Evolutionary conservation across 1,140 invertebrate species (phyloP).

Genomic region (Mylabris phalerata): DNA sequence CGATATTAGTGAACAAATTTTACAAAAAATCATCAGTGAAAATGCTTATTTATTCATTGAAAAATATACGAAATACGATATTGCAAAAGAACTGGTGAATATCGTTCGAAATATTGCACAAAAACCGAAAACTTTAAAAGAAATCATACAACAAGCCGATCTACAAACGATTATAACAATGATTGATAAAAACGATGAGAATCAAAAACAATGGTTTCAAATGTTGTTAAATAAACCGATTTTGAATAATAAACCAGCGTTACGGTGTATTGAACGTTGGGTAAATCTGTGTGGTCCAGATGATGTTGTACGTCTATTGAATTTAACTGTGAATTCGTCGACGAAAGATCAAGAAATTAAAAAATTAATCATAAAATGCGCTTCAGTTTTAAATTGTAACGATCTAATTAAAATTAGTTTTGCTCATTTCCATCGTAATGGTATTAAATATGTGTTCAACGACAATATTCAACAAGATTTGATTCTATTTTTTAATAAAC

Average conservation of each 20-base stretch:
- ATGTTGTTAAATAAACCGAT: conserved; percentile 29
- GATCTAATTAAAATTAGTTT: conserved; percentile 24
- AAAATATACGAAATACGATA: conserved; percentile 32
- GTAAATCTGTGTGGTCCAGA: conserved; percentile 28
- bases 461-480: conserved; percentile 18
- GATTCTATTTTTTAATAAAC: conserved; percentile 29
- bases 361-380: conserved; percentile 33
- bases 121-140: conserved; percentile 34
- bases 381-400: conserved; percentile 19
- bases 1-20: conserved; percentile 21
- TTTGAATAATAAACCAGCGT: conserved; percentile 26
- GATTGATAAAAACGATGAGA: conserved; percentile 27
- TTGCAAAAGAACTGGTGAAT: conserved; percentile 29
- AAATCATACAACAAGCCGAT: conserved; percentile 31
- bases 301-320: conserved; percentile 27
- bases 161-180: conserved; percentile 27
- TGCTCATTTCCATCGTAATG: conserved; percentile 27
- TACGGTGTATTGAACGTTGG: conserved; percentile 31
- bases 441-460: conserved; percentile 22
- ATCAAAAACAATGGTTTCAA: conserved; percentile 36
- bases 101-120: conserved; percentile 30
- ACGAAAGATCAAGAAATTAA: conserved; percentile 17
- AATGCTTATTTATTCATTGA: conserved; percentile 32
- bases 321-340: conserved; percentile 7
- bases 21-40: conserved; percentile 30